These are phyloP conservation scores for Galerucella pusilla DNA, from an alignment of 2,888 invertebrate species.

Conservation along the genomic window DNA sequence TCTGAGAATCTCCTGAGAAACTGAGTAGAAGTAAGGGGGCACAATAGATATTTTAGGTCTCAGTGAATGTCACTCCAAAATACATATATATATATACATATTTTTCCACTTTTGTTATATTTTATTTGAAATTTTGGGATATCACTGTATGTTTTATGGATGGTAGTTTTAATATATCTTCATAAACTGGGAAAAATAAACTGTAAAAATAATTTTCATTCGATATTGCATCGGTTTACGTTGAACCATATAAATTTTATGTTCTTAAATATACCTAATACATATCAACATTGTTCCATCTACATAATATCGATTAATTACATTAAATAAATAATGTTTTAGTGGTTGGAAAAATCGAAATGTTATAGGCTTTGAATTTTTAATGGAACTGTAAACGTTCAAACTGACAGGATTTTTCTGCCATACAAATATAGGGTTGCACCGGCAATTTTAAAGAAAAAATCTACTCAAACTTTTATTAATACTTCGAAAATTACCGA, in stretches of 20 bases:
- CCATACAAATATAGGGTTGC: slow-evolving; percentile 5
- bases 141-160: too few species aligned
- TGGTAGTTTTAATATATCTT: background rate
- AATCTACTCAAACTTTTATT: slow-evolving; percentile 41
- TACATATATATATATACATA: too few species aligned
- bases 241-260: background rate
- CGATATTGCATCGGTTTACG: background rate
- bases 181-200: background rate
- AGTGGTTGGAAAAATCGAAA: slow-evolving; percentile 31
- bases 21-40: too few species aligned
- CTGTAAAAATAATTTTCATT: background rate
- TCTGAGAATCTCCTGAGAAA: too few species aligned
- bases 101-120: too few species aligned
- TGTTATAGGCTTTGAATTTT: slow-evolving; percentile 24
- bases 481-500: slow-evolving; percentile 33
- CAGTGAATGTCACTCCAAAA: too few species aligned
- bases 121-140: too few species aligned
- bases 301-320: slow-evolving; percentile 25
- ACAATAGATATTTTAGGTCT: too few species aligned
- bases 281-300: slow-evolving; percentile 2
- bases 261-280: background rate
- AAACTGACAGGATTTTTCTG: slow-evolving; percentile 26
- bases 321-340: slow-evolving; percentile 28
- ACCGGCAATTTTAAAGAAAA: slow-evolving; percentile 35
- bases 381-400: slow-evolving; percentile 31